A percentile compares a stretch with the other conserved stretches of the same genome.
These are phyloP conservation scores for Archocentrus centrarchus DNA, from an alignment of 2,113 vertebrate species.

Conservation along the genomic window DNA sequence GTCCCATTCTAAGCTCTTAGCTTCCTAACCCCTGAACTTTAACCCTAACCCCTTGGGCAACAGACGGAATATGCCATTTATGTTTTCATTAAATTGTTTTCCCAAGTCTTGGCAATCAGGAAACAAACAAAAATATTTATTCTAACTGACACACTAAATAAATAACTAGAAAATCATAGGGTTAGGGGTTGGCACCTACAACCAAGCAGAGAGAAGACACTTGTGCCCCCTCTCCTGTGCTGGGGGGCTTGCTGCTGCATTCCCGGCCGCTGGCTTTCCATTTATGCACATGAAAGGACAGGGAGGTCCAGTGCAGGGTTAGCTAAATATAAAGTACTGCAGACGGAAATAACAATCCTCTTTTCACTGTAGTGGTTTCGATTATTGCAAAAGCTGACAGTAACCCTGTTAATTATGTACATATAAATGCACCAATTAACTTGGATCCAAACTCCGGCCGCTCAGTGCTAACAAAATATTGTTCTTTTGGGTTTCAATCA, in stretches of 20 bases:
- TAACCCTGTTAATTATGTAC: background rate
- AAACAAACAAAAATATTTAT: background rate
- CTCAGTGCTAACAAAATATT: slow-evolving; percentile 11
- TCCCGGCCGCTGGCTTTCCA: background rate
- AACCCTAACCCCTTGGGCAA: too few relatives aligned
- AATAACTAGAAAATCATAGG: too few relatives aligned
- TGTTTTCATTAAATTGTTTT: background rate
- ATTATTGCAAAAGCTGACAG: background rate
- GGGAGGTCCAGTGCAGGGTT: background rate
- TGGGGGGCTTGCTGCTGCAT: background rate
- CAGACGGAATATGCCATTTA: background rate
- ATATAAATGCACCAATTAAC: background rate
- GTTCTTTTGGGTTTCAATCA: slow-evolving; percentile 16
- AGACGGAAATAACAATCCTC: background rate
- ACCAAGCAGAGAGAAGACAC: background rate
- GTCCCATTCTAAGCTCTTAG: background rate
- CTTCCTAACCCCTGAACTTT: too few relatives aligned
- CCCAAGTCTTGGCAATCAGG: background rate
- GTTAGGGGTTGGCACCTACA: background rate
- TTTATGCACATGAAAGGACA: background rate
- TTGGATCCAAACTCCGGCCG: background rate
- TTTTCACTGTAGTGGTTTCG: background rate
- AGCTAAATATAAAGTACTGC: background rate
- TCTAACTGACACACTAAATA: background rate
- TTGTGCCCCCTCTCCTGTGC: background rate